Conservation (phyloP, 2,888 invertebrate species). For the Yponomeuta malinellus region DNA sequence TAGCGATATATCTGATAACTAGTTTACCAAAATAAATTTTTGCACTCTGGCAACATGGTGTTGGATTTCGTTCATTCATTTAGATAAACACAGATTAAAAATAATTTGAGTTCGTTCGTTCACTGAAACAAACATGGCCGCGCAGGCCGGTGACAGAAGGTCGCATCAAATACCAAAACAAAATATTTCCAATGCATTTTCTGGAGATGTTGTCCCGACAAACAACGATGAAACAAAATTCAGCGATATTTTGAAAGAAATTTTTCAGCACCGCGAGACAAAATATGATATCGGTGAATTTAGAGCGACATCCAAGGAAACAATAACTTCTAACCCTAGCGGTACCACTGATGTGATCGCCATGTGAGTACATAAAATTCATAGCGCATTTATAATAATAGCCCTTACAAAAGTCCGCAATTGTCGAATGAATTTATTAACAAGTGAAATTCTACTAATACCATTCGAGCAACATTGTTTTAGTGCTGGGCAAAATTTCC, state of each 20-base stretch:
- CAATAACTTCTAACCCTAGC: neutral
- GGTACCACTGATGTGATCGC: neutral
- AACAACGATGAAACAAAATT: neutral
- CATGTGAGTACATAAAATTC: neutral
- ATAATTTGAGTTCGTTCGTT: neutral
- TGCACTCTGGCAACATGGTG: neutral
- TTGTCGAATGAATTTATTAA: neutral
- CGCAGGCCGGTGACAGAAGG: conserved; percentile 53
- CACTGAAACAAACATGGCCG: conserved; percentile 57
- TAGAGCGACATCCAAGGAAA: neutral
- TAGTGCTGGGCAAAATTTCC: conserved; percentile 20
- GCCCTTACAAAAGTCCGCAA: neutral
- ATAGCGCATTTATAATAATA: neutral
- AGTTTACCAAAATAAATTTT: neutral
- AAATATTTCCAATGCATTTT: conserved; percentile 24
- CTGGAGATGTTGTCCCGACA: neutral
- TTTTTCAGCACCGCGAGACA: neutral
- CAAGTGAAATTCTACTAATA: neutral
- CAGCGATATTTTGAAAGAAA: neutral
- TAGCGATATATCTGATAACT: conserved; percentile 21
- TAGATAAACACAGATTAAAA: too few species aligned
- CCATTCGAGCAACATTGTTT: neutral
- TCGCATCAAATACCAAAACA: conserved; percentile 31
- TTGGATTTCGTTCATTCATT: neutral
- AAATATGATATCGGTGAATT: neutral